Conservation (phyloP, 2,797 vertebrate genomes). For the Sparidentex hasta region DNA sequence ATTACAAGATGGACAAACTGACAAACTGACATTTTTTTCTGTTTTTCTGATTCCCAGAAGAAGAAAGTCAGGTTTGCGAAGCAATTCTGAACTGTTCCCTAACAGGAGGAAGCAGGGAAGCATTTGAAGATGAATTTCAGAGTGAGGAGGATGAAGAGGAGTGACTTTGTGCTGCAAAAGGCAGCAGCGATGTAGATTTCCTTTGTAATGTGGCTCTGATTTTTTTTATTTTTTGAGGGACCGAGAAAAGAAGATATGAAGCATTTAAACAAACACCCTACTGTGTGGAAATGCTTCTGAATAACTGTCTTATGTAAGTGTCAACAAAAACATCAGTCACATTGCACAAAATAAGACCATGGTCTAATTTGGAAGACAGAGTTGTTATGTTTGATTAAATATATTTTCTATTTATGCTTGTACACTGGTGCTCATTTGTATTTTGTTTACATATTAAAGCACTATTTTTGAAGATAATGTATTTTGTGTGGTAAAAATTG, state of each 20-base stretch:
- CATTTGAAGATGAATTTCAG: constrained; percentile 56
- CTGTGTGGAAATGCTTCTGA: background rate
- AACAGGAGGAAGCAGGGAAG: constrained; percentile 50
- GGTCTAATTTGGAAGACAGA: background rate
- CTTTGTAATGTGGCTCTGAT: background rate
- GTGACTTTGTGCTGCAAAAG: constrained; percentile 28
- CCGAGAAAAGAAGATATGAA: background rate
- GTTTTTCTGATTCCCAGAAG: constrained; percentile 80
- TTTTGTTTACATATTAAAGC: constrained; percentile 41
- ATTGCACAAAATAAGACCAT: too few relatives aligned
- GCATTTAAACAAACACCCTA: constrained; percentile 3
- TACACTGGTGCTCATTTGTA: background rate
- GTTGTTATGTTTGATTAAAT: background rate
- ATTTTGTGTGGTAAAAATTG: background rate
- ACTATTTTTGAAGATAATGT: background rate
- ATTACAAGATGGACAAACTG: background rate
- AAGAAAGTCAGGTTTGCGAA: constrained; percentile 85
- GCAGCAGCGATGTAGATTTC: background rate
- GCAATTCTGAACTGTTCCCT: constrained; percentile 87
- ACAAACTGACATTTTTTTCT: background rate
- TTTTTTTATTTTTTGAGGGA: constrained; percentile 2
- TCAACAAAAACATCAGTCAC: too few relatives aligned
- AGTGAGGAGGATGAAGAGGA: constrained; percentile 76
- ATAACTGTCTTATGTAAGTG: too few relatives aligned
- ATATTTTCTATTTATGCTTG: constrained; percentile 29